Conservation (phyloP, 2,888 invertebrate genomes). For the Vandiemenella viatica region DNA sequence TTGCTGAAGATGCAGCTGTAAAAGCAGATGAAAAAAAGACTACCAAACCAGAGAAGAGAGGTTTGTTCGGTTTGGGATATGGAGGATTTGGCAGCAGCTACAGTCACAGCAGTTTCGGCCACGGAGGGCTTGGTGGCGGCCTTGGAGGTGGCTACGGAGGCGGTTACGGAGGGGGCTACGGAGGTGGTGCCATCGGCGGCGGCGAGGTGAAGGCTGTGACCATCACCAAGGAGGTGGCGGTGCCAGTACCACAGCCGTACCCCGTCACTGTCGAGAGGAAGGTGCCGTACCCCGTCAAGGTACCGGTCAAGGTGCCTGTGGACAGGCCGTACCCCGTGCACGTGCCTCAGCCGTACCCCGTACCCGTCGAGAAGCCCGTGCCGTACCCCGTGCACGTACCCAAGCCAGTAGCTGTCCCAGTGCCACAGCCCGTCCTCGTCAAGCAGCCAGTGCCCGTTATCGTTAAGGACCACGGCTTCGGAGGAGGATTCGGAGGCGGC, state of each 20-base stretch:
- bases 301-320: constrained; percentile 35
- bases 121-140: not conserved
- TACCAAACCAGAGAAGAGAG: too few relatives aligned
- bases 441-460: constrained; percentile 34
- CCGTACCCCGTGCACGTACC: constrained; percentile 30
- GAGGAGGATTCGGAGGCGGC: not conserved
- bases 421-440: constrained; percentile 47
- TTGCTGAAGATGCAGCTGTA: too few relatives aligned
- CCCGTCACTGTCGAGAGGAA: constrained; percentile 26
- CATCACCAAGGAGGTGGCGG: constrained; percentile 13
- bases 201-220: constrained; percentile 11
- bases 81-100: not conserved
- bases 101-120: not conserved
- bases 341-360: constrained; percentile 38
- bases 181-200: constrained; percentile 3
- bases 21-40: too few relatives aligned
- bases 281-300: constrained; percentile 25
- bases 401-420: constrained; percentile 10
- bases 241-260: constrained; percentile 25
- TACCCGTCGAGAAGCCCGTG: constrained; percentile 20
- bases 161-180: not conserved
- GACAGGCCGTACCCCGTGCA: constrained; percentile 27
- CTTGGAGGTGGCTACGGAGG: not conserved
- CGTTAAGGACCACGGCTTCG: too few relatives aligned
- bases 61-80: too few relatives aligned